A percentile compares a stretch with the other conserved stretches of the same genome.
Conservation (phyloP, 2,113 vertebrate species). For the Alethe diademata region DNA sequence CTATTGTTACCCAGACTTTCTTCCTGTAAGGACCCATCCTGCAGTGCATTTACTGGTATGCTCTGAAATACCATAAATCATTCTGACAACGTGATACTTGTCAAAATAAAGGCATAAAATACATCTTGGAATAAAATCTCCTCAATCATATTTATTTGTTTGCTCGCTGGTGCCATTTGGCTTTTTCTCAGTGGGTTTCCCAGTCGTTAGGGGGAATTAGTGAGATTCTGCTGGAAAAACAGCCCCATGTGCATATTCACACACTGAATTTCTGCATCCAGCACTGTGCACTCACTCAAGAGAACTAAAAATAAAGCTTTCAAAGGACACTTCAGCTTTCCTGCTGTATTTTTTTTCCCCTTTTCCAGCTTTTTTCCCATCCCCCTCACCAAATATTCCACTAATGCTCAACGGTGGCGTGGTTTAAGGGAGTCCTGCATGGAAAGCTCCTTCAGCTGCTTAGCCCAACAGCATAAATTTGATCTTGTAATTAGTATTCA, state of each 20-base stretch:
- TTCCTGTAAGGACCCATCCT: slow-evolving; percentile 21
- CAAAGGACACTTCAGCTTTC: slow-evolving; percentile 11
- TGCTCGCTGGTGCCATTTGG: slow-evolving; percentile 46
- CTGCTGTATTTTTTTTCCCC: background rate
- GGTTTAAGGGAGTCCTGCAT: slow-evolving; percentile 66
- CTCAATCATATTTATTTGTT: slow-evolving; percentile 55
- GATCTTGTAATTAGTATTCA: slow-evolving; percentile 89
- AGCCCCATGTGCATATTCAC: background rate
- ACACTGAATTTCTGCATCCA: background rate
- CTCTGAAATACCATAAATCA: slow-evolving; percentile 66
- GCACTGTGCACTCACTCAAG: background rate
- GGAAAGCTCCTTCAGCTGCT: slow-evolving; percentile 78
- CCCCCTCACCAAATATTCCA: background rate
- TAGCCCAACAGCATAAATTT: slow-evolving; percentile 84
- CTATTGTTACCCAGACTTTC: slow-evolving; percentile 37
- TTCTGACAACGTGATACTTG: slow-evolving; percentile 55
- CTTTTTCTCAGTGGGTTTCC: slow-evolving; percentile 49
- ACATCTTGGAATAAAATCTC: slow-evolving; percentile 49
- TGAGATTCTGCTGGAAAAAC: slow-evolving; percentile 46
- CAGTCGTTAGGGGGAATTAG: slow-evolving; percentile 54
- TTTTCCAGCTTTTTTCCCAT: background rate
- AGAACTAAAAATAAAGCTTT: slow-evolving; percentile 36
- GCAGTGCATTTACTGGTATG: slow-evolving; percentile 24
- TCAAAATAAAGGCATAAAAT: slow-evolving; percentile 66
- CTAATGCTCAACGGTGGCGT: slow-evolving; percentile 46